These are phyloP conservation scores for Ochropleura leucogaster DNA, from an alignment of 2,888 invertebrate species.

Conservation along the genomic window DNA sequence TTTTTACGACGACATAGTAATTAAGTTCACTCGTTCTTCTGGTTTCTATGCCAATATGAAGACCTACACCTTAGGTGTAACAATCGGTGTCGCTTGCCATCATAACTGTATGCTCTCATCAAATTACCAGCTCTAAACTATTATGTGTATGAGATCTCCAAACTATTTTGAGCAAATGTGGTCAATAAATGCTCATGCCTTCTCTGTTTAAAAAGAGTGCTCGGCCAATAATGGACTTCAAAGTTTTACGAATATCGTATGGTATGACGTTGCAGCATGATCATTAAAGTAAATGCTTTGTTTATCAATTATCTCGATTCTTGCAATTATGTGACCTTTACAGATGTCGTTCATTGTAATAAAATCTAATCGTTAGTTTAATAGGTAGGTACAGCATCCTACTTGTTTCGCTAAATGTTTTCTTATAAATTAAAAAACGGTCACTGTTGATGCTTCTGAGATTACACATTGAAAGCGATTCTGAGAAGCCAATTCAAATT, in stretches of 20 bases:
- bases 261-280: background rate
- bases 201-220: too few species aligned
- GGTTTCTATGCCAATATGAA: background rate
- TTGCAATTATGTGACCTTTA: slow-evolving; percentile 2
- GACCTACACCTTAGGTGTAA: background rate
- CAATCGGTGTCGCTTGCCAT: background rate
- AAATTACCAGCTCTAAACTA: background rate
- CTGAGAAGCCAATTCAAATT: background rate
- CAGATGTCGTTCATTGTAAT: background rate
- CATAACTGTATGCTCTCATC: background rate
- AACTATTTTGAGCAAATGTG: too few species aligned
- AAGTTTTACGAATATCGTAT: background rate
- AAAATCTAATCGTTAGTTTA: slow-evolving; percentile 2
- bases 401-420: background rate
- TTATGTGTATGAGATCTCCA: too few species aligned
- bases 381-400: background rate
- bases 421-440: background rate
- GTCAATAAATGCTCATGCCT: too few species aligned
- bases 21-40: background rate
- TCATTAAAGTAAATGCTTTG: slow-evolving; percentile 8
- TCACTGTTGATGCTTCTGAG: too few species aligned
- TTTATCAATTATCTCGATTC: background rate
- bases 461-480: background rate
- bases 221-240: too few species aligned
- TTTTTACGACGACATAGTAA: background rate